Evolutionary conservation across 2,888 invertebrate species (phyloP).

Genomic region (Metalampra italica): DNA sequence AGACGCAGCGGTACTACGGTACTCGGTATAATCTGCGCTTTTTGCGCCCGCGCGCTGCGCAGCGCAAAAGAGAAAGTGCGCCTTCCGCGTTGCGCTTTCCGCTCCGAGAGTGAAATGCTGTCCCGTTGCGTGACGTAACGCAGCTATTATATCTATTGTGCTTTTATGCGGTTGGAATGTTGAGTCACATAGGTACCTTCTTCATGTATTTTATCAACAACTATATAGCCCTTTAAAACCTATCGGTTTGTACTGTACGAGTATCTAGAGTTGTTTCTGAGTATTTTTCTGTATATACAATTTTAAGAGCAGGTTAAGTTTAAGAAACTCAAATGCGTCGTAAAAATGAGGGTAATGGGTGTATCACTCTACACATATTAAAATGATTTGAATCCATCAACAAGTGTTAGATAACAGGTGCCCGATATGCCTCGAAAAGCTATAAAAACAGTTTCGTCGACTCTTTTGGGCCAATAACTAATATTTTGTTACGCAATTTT

Average conservation of each 20-base stretch:
- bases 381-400: background rate
- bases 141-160: slow-evolving; percentile 21
- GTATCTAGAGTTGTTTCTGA: no score
- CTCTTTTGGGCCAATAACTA: slow-evolving; percentile 7
- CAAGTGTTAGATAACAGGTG: background rate
- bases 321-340: no score
- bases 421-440: background rate
- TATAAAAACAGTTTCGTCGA: background rate
- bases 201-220: no score
- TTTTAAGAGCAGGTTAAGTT: no score
- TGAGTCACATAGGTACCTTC: background rate
- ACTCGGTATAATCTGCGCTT: slow-evolving; percentile 40
- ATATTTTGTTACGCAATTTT: slow-evolving; percentile 16
- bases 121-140: slow-evolving; percentile 75
- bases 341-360: no score
- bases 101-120: slow-evolving; percentile 75
- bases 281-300: no score
- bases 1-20: slow-evolving; percentile 21
- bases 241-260: no score
- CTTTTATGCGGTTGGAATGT: slow-evolving; percentile 6
- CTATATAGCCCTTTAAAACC: no score
- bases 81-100: slow-evolving; percentile 76
- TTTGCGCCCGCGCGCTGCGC: slow-evolving; percentile 39
- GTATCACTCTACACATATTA: no score
- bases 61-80: slow-evolving; percentile 74